A percentile compares a stretch with the other conserved stretches of the same genome.
Conservation (phyloP, 2,888 invertebrate genomes). For the Auanema sp. region DNA sequence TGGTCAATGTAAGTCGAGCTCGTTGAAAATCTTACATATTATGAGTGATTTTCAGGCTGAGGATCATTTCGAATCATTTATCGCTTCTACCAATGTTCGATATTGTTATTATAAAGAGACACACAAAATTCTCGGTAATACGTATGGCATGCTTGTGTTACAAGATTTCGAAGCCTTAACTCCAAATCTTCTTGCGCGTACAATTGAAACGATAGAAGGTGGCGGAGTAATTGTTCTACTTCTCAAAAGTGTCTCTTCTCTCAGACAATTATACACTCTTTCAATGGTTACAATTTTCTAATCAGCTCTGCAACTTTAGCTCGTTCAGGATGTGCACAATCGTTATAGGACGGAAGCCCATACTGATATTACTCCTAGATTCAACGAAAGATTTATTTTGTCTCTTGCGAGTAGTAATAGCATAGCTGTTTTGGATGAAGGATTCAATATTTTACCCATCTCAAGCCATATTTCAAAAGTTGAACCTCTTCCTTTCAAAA, state of each 20-base stretch:
- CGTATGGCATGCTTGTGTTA: constrained; percentile 90
- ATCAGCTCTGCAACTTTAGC: background rate
- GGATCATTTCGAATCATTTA: constrained; percentile 91
- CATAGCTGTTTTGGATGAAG: constrained; percentile 85
- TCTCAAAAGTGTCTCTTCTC: constrained; percentile 80
- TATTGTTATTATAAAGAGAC: constrained; percentile 97
- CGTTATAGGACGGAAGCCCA: constrained; percentile 92
- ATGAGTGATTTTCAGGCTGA: constrained; percentile 75
- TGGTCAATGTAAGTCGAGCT: constrained; percentile 5
- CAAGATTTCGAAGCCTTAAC: constrained; percentile 98
- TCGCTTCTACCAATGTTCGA: constrained; percentile 91
- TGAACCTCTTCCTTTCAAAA: constrained; percentile 64
- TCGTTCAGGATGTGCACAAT: constrained; percentile 82
- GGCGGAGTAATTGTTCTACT: constrained; percentile 84
- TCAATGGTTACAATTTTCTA: constrained; percentile 74
- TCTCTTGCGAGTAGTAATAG: constrained; percentile 80
- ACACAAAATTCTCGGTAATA: constrained; percentile 94
- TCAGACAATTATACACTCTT: constrained; percentile 91
- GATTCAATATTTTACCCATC: constrained; percentile 85
- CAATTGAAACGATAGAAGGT: constrained; percentile 96
- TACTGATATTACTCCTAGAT: constrained; percentile 84
- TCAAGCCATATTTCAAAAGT: constrained; percentile 85
- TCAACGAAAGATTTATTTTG: constrained; percentile 92
- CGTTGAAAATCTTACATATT: background rate
- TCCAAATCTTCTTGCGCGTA: constrained; percentile 91